Percentiles rank a stretch among this genome's conserved stretches.
Conservation (phyloP, 2,113 vertebrate genomes). For the Tretioscincus oriximinensis region DNA sequence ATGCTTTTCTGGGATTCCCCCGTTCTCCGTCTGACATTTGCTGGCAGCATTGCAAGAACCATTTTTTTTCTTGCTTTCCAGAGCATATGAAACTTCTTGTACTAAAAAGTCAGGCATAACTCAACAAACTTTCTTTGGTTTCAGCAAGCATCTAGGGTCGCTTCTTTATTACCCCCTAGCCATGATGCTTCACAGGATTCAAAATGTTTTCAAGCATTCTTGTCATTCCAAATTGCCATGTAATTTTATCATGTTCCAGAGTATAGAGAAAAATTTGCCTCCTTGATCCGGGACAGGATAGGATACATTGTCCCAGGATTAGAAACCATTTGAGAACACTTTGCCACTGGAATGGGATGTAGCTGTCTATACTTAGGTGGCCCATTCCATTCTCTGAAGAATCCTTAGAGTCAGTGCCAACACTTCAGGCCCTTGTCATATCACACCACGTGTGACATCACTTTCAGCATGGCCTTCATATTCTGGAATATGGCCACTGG, state of each 20-base stretch:
- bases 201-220: not conserved
- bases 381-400: too few species aligned
- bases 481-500: too few species aligned
- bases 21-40: conserved; percentile 32
- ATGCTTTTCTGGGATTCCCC: conserved; percentile 74
- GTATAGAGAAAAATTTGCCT: not conserved
- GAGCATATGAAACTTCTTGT: not conserved
- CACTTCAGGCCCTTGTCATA: too few species aligned
- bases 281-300: too few species aligned
- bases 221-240: not conserved
- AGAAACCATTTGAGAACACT: too few species aligned
- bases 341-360: too few species aligned
- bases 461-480: too few species aligned
- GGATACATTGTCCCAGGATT: too few species aligned
- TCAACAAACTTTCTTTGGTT: conserved; percentile 1
- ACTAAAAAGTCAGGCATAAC: not conserved
- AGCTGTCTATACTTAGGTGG: too few species aligned
- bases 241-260: not conserved
- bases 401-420: too few species aligned
- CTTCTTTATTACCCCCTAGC: not conserved
- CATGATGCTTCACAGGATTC: not conserved
- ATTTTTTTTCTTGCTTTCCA: not conserved
- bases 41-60: conserved; percentile 11
- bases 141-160: conserved; percentile 18
- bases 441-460: too few species aligned